Percentiles rank a stretch among this genome's conserved stretches.
phyloP scores from a whole-genome alignment of 2,797 vertebrate species.

The Acomys russatus region DNA sequence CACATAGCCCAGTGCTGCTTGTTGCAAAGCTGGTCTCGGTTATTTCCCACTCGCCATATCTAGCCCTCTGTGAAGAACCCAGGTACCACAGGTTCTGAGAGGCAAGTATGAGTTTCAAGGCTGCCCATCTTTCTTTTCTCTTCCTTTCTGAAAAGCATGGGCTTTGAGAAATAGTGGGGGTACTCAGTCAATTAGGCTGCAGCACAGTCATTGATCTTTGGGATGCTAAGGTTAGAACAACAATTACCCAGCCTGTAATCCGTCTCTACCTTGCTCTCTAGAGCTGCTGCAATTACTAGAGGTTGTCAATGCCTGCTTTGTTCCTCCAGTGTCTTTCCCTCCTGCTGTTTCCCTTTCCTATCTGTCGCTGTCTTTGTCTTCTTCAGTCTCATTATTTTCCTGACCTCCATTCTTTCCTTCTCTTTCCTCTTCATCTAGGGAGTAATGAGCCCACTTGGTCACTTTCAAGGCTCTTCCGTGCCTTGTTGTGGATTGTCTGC shows the following conservation, averaged over 20 bases:
- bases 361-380: not conserved
- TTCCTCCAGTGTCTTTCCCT: conserved; percentile 47
- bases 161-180: conserved; percentile 63
- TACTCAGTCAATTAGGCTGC: conserved; percentile 57
- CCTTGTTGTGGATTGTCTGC: not conserved
- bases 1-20: not conserved
- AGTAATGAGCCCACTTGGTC: conserved; percentile 61
- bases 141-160: not conserved
- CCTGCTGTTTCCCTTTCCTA: conserved; percentile 59
- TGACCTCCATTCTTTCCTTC: conserved; percentile 15
- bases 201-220: conserved; percentile 59
- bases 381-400: conserved; percentile 70
- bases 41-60: not conserved
- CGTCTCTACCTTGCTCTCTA: not conserved
- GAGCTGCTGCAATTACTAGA: conserved; percentile 47
- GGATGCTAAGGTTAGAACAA: conserved; percentile 56
- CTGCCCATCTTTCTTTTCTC: not conserved
- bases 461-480: conserved; percentile 48
- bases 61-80: not conserved
- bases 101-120: not conserved
- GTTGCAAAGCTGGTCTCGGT: not conserved
- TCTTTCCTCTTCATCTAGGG: conserved; percentile 45
- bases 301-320: conserved; percentile 57
- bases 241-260: conserved; percentile 60
- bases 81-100: not conserved